Base-by-base conservation (phyloP, 1,140 invertebrate genomes). In the Dufourea novaeangliae region DNA sequence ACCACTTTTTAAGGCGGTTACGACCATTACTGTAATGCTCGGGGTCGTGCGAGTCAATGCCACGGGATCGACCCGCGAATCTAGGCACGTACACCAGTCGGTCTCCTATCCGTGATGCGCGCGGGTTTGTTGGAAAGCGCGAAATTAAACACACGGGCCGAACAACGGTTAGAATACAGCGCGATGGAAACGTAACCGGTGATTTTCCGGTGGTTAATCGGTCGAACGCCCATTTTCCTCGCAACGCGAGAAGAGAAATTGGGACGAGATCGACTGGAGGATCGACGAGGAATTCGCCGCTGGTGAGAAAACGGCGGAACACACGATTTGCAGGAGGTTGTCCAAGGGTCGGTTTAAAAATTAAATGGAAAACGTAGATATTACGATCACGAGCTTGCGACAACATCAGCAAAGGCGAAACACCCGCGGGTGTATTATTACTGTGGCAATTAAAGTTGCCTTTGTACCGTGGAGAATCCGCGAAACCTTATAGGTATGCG, bases 1-100 rank as follows among this genome's bases (percentile, higher is more conserved):
- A 84, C 75, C 77, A 59, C 73, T 86, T 86, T 82, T 85, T 82
- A 80, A 86, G 70, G 70, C 83, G 62, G 79, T 80, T 80, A 83
- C 70, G 62, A 72, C 83, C 59, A 84, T 85, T 82, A 76, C 76
- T 14, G 77, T 85, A 86, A 85, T 86, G 76, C 70, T 83, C 66
- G 84, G 82, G 84, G 80, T 86, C 84, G 83, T 82, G 72, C 79
- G 69, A 86, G 84, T 85, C 83, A 85, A 85, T 85, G 76, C 76
- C 83, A 71, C 69, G 79, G 61, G 74, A 73, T 80, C 70, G 57
- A 39, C 68, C 29, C 52, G 39, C 70, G 39, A 54, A 68, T 67
- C 67, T 50, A 29, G 8, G 32, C 6, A 37, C 34, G 39, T 27
- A n/a, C n/a, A n/a, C n/a, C n/a, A n/a, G n/a, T n/a, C n/a, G n/a